Conservation (phyloP, 2,113 vertebrate genomes). For the Brevimyrus niger region DNA sequence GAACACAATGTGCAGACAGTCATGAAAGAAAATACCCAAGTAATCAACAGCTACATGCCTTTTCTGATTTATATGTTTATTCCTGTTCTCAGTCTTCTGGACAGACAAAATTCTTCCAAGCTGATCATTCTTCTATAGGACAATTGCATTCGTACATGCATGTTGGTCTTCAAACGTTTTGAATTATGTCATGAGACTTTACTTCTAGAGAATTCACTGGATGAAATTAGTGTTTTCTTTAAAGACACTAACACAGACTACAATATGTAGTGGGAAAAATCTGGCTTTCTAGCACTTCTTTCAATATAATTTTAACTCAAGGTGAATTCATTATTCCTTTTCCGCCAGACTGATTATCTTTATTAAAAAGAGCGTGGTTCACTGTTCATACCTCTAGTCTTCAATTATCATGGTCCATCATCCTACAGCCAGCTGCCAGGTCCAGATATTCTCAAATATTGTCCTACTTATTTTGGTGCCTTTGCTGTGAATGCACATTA, state of each 20-base stretch:
- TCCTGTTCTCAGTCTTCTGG: background rate
- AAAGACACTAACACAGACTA: background rate
- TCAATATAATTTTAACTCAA: background rate
- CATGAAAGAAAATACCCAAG: background rate
- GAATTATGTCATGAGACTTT: background rate
- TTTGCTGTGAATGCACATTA: background rate
- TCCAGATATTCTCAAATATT: background rate
- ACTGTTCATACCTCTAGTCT: background rate
- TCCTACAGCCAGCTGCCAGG: background rate
- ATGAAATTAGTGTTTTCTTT: background rate
- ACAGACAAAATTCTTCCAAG: background rate
- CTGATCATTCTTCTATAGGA: background rate
- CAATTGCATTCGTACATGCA: background rate
- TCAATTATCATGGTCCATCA: background rate
- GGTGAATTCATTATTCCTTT: background rate
- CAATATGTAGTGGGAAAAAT: background rate
- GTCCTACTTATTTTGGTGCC: background rate
- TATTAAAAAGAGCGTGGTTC: background rate
- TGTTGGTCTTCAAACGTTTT: background rate
- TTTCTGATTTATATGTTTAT: background rate
- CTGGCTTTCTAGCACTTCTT: background rate
- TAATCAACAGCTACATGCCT: background rate
- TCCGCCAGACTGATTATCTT: background rate
- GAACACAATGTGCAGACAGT: background rate
- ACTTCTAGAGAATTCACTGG: background rate